Evolutionary conservation across 2,888 invertebrate genomes (phyloP).

Genomic region (Drosophila borborema): DNA sequence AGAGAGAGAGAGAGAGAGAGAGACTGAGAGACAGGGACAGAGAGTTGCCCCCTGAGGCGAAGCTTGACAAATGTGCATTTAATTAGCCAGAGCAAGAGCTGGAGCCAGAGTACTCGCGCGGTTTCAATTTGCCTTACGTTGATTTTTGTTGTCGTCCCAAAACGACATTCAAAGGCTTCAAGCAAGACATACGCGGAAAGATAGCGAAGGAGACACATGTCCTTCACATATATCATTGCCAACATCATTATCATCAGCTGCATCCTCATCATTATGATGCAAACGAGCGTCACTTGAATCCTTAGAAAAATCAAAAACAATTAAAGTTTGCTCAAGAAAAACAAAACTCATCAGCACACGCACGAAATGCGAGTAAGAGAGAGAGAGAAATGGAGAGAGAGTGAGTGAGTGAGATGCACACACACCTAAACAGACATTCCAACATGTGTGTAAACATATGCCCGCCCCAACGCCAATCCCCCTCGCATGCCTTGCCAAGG

Average conservation of each 20-base stretch:
- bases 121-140: constrained; percentile 41
- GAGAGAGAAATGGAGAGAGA: not conserved
- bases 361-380: not conserved
- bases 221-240: not conserved
- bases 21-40: not conserved
- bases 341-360: constrained; percentile 72
- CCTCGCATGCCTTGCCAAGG: not conserved
- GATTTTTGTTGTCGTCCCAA: constrained; percentile 37
- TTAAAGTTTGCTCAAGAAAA: constrained; percentile 79
- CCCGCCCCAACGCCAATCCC: not conserved
- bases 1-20: not conserved
- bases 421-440: constrained; percentile 26
- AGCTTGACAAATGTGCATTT: constrained; percentile 76
- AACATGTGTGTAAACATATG: constrained; percentile 70
- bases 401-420: not conserved
- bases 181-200: not conserved
- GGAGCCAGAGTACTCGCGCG: constrained; percentile 14
- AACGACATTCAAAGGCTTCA: constrained; percentile 60
- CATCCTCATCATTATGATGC: constrained; percentile 15
- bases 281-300: constrained; percentile 71
- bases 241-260: not conserved
- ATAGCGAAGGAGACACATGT: not conserved
- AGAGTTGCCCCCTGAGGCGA: constrained; percentile 33
- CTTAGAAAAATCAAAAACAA: constrained; percentile 79
- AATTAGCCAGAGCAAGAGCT: constrained; percentile 58